These are phyloP conservation scores for Hanleya hanleyi DNA, from an alignment of 2,888 invertebrate species.

Conservation along the genomic window DNA sequence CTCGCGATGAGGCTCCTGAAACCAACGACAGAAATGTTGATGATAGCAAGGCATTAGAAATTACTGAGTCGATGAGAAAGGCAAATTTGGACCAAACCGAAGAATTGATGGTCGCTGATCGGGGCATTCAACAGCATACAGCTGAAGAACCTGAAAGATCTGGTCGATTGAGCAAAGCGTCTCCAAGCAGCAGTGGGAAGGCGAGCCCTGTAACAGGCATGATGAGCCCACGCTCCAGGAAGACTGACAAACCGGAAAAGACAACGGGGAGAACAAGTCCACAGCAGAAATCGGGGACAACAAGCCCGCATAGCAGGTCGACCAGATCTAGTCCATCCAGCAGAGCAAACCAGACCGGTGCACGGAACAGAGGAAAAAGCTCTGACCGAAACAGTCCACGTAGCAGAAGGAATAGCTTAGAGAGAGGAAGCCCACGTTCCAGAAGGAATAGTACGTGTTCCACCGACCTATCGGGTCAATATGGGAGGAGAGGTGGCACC, in stretches of 20 bases:
- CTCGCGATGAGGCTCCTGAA: no score
- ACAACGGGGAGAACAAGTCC: no score
- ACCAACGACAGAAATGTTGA: neutral
- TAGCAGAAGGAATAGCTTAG: neutral
- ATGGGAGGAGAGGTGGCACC: no score
- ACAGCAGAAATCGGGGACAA: neutral
- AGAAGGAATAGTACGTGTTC: neutral
- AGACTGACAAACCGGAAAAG: neutral
- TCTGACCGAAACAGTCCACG: neutral
- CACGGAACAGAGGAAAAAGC: neutral
- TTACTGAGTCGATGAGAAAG: neutral
- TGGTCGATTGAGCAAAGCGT: neutral
- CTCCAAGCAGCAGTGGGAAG: no score
- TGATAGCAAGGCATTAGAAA: slow-evolving; percentile 2
- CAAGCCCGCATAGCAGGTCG: neutral
- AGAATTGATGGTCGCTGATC: neutral
- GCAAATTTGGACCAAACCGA: no score
- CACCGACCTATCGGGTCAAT: no score
- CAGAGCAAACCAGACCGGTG: neutral
- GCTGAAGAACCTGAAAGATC: no score
- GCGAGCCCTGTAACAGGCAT: no score
- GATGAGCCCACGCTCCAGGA: neutral
- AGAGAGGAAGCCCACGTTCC: neutral
- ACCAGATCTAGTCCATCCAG: neutral
- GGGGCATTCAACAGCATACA: neutral